Evolutionary conservation across 2,888 invertebrate genomes (phyloP), one percentile per base, ranked within the genome.

Genomic region (Kryphioiulus occultus): DNA sequence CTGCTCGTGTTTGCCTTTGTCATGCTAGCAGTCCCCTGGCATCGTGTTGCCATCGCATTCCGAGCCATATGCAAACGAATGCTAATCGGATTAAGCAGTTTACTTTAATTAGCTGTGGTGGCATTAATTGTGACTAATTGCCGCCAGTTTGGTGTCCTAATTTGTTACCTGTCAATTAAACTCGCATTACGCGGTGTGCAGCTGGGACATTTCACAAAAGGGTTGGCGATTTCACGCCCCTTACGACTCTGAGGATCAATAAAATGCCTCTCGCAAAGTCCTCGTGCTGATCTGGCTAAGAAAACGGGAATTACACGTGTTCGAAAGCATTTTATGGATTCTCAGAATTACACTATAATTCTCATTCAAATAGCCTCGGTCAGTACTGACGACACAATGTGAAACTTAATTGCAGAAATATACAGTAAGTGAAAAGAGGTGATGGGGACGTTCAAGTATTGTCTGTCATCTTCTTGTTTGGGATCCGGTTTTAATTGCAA

Each of bases 161-260:
- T 87, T 87, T 87, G 87, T 87, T 87, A 87, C 85, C 87, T 87
- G 87, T 87, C 87, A 87, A 87, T 87, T 87, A 87, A 85, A 44
- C 26, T 30, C 85, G 32, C 87, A 87, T 87, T 87, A 87, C 22
- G 47, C 78, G 32, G 83, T 53, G 42, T 44, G 30, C 42, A 42
- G 30, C 85, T 35, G 39, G 44, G 42, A 44, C 39, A 35, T 85
- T 85, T 42, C 42, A 85, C 39, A 39, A 85, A 44, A 85, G 85
- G 85, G 85, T 85, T 85, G n/a, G 42, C 42, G 19, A 85, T 85
- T 44, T 19, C 42, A 85, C 59, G 59, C 59, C 59, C 59, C 15
- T 4, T n/a, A 59, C 59, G 59, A 59, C 59, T 59, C 59, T 19
- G 59, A 59, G 59, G 59, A 59, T 59, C 59, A 59, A 59, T 59